Base-by-base conservation (phyloP, 2,113 vertebrate species). In the Gnathonemus echidnorhynchus region DNA sequence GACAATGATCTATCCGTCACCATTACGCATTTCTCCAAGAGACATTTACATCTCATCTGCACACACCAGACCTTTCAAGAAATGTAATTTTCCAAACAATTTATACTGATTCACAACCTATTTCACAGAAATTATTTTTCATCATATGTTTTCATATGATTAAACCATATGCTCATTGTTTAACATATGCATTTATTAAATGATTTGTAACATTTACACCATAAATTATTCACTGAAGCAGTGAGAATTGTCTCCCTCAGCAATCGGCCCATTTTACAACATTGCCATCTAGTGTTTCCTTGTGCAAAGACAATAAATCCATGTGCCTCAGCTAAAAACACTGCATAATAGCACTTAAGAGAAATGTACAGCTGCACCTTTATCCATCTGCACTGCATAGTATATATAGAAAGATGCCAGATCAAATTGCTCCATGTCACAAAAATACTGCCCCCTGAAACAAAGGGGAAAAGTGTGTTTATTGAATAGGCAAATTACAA, bases 361-460 rank as follows among this genome's bases (percentile, higher is more conserved):
- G 7, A 70, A 35, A 50, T 42, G 11, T 49, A 77, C 42, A 88
- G 24, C 17, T 91, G 89, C 95, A 97, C 96, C 96, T 95, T 94
- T 89, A 91, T 94, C 94, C 93, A 96, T 96, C 93, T 96, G 93
- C 62, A 94, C 94, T 90, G 96, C 91, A 92, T 97, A 94, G 88
- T 93, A 90, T 94, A 97, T 95, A 89, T 95, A 95, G 89, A 96
- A 95, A 46, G 92, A 95, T 90, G 96, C 95, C 89, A 96, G 95
- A 49, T 95, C 93, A 90, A 94, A 95, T 62, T 90, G 87, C 91
- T 95, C 95, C 95, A 96, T 93, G 87, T 91, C 93, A 93, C 95
- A 94, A 91, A 97, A 95, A 94, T 96, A 96, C 48, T 95, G 94
- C 45, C 96, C 96, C 92, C 96, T 97, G 90, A 27, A 90, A 89